phyloP scores from a whole-genome alignment of 2,113 vertebrate species.

The Apteryx owenii region DNA sequence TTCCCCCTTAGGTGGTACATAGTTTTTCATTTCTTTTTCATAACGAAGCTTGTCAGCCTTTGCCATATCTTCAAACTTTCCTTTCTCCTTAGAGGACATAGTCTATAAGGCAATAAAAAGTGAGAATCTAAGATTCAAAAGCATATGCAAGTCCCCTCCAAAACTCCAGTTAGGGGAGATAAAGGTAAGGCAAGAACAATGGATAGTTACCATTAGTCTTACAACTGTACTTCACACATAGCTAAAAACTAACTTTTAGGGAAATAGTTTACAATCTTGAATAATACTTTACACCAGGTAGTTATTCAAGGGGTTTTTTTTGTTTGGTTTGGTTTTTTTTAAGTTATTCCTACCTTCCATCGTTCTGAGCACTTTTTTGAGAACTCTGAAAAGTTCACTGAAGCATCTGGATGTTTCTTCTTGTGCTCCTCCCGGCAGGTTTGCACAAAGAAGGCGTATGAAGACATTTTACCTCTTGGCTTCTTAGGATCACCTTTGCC shows the following conservation, averaged over 20 bases:
- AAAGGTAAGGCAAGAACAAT: not conserved
- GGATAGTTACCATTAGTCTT: not conserved
- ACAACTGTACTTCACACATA: not conserved
- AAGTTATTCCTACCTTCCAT: slow-evolving; percentile 87
- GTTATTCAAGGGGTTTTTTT: not conserved
- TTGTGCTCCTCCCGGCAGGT: slow-evolving; percentile 96
- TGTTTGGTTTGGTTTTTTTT: rapidly evolving
- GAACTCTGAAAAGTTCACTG: slow-evolving; percentile 94
- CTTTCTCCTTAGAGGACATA: slow-evolving; percentile 96
- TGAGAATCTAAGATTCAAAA: not conserved
- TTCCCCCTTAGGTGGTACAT: slow-evolving; percentile 91
- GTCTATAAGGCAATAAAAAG: slow-evolving; percentile 78
- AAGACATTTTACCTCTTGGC: slow-evolving; percentile 97
- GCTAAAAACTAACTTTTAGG: not conserved
- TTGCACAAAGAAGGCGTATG: slow-evolving; percentile 97
- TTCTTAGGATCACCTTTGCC: slow-evolving; percentile 93
- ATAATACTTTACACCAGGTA: not conserved
- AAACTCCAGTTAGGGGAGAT: not conserved
- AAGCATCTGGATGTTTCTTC: slow-evolving; percentile 95
- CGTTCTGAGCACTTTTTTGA: slow-evolving; percentile 96
- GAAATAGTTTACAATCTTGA: rapidly evolving
- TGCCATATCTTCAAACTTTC: slow-evolving; percentile 97
- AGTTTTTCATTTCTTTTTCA: slow-evolving; percentile 96
- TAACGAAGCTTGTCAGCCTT: slow-evolving; percentile 95
- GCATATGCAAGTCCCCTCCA: not conserved